These are phyloP conservation scores for Zaprionus ornatus DNA, from an alignment of 1,140 invertebrate species.

Conservation along the genomic window DNA sequence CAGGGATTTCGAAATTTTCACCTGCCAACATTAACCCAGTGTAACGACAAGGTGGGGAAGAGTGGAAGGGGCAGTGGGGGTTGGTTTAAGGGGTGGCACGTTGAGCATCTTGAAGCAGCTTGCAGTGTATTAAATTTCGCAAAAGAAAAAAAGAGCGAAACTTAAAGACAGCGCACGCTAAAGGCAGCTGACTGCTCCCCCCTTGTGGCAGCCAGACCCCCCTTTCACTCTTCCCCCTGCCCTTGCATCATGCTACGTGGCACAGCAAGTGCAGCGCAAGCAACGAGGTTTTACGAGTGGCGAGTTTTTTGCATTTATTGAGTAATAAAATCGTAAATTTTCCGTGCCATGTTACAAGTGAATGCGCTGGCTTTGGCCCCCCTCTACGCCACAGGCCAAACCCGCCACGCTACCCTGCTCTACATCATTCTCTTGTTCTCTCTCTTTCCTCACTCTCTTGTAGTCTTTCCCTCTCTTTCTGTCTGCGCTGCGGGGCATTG, in stretches of 20 bases:
- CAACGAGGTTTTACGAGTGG: slow-evolving; percentile 62
- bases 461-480: background rate
- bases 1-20: slow-evolving; percentile 78
- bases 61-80: background rate
- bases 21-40: slow-evolving; percentile 76
- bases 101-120: slow-evolving; percentile 3
- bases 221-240: background rate
- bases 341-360: slow-evolving; percentile 58
- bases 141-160: slow-evolving; percentile 6
- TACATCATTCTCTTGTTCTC: background rate
- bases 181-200: background rate
- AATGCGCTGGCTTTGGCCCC: slow-evolving; percentile 39
- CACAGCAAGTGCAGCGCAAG: slow-evolving; percentile 19
- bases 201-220: background rate
- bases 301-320: slow-evolving; percentile 79
- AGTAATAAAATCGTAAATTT: slow-evolving; percentile 83
- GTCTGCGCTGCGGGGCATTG: slow-evolving; percentile 50
- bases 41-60: slow-evolving; percentile 5
- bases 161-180: slow-evolving; percentile 60
- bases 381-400: background rate
- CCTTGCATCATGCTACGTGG: background rate
- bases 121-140: slow-evolving; percentile 39
- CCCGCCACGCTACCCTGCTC: background rate
- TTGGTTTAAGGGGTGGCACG: background rate
- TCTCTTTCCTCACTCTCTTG: background rate